Base-by-base conservation (phyloP, 1,140 invertebrate species). In the Drosophila paulistorum region DNA sequence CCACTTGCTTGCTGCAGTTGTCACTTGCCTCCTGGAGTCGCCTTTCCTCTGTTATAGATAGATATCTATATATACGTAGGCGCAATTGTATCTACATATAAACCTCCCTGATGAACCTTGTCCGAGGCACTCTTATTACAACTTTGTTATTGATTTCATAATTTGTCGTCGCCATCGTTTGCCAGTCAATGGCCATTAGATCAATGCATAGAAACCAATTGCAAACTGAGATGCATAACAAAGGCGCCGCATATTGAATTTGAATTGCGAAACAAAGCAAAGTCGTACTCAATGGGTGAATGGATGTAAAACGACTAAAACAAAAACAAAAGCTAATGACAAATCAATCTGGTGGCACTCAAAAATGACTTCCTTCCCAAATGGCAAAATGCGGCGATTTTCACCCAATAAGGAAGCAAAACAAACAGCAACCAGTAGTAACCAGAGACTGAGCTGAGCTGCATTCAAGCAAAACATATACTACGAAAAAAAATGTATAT, bases 341-440 rank as follows among this genome's bases (percentile, higher is more conserved):
- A 87, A 87, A 87, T 87, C 84, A 87, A 87, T 87, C 85, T 79
- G 77, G 39, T 77, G 74, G 80, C 77, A 87, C 89, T 87, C 84
- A 87, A 87, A 78, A 69, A 63, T 54, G 54, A 87, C 80, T 87
- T 89, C 74, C 84, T 39, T 39, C 37, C 37, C 10, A 77, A 71
- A 65, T 72, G 71, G 59, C 64, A 59, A 30, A 30, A 65, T 57
- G 68, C 60, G 48, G 65, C 73, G 79, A 89, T 85, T 89, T 89
- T 90, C 84, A 89, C 84, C 84, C 77, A 90, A 89, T 89, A 89
- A 89, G 84, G 84, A 89, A 89, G 84, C 85, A 79, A 90, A 78
- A 65, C 67, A 79, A 72, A 48, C 67, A 37, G 68, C 57, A 77
- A 45, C 30, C 70, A 81, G 59, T 71, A 82, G 68, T 66, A 78